Percentiles rank a stretch among this genome's conserved stretches.
phyloP scores from a whole-genome alignment of 2,797 vertebrate species.

The Delichon dasypus region DNA sequence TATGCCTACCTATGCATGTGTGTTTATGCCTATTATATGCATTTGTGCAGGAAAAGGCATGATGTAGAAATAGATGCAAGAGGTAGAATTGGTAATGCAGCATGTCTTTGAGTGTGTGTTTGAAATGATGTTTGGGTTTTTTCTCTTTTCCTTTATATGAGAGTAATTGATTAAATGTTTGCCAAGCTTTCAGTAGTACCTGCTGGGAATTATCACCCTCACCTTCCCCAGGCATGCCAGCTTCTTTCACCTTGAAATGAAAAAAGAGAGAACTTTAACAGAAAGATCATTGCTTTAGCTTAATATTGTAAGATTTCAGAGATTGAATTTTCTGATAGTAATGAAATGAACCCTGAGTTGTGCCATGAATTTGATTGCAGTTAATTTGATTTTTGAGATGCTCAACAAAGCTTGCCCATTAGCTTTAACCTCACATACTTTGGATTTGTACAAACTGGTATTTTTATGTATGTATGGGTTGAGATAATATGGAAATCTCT shows the following conservation, averaged over 20 bases:
- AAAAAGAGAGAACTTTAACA: constrained; percentile 74
- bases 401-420: constrained; percentile 50
- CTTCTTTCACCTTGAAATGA: constrained; percentile 71
- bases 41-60: constrained; percentile 17
- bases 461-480: neutral
- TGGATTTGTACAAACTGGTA: constrained; percentile 32
- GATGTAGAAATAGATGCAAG: neutral
- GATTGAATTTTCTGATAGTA: constrained; percentile 67
- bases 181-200: constrained; percentile 65
- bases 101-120: constrained; percentile 39
- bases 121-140: constrained; percentile 26
- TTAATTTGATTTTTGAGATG: constrained; percentile 67
- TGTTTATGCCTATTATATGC: neutral
- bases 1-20: neutral
- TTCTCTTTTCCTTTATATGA: constrained; percentile 31
- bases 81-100: constrained; percentile 50
- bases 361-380: constrained; percentile 61
- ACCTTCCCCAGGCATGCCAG: neutral
- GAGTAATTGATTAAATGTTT: constrained; percentile 64
- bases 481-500: neutral
- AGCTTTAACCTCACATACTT: constrained; percentile 56
- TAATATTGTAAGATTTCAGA: constrained; percentile 74
- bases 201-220: constrained; percentile 54
- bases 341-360: constrained; percentile 66
- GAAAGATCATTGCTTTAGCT: constrained; percentile 72